A percentile compares a stretch with the other conserved stretches of the same genome.
Conservation (phyloP, 2,888 invertebrate genomes). For the Nemotelus pantherinus region DNA sequence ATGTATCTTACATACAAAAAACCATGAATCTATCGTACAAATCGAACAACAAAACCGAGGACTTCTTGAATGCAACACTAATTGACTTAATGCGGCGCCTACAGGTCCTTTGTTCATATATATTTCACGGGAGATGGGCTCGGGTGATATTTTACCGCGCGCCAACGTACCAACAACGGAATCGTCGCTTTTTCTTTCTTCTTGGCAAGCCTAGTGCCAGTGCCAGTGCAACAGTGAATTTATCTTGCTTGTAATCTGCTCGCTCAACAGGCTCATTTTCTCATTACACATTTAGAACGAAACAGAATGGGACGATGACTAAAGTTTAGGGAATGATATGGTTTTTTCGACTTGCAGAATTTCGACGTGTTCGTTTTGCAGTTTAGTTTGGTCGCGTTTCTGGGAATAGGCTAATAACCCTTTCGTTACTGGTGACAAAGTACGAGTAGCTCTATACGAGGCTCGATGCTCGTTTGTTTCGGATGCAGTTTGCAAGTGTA, state of each 20-base stretch:
- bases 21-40: not conserved
- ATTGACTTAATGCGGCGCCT: constrained; percentile 49
- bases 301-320: not conserved
- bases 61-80: constrained; percentile 47
- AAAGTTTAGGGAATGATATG: constrained; percentile 2
- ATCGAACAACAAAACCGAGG: constrained; percentile 30
- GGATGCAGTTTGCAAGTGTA: too few relatives aligned
- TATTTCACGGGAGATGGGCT: constrained; percentile 38
- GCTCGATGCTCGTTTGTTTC: too few relatives aligned
- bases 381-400: too few relatives aligned
- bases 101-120: constrained; percentile 45
- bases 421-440: too few relatives aligned
- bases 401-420: too few relatives aligned
- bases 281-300: constrained; percentile 44
- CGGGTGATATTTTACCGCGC: constrained; percentile 31
- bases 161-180: constrained; percentile 15
- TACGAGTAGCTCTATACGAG: too few relatives aligned
- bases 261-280: constrained; percentile 45
- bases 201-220: constrained; percentile 8
- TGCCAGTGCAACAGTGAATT: constrained; percentile 27
- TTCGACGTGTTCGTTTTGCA: too few relatives aligned
- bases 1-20: too few relatives aligned
- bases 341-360: not conserved
- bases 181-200: not conserved
- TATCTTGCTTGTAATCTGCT: constrained; percentile 45